Evolutionary conservation across 2,113 vertebrate species (phyloP).

Genomic region (Pelecanus crispus): DNA sequence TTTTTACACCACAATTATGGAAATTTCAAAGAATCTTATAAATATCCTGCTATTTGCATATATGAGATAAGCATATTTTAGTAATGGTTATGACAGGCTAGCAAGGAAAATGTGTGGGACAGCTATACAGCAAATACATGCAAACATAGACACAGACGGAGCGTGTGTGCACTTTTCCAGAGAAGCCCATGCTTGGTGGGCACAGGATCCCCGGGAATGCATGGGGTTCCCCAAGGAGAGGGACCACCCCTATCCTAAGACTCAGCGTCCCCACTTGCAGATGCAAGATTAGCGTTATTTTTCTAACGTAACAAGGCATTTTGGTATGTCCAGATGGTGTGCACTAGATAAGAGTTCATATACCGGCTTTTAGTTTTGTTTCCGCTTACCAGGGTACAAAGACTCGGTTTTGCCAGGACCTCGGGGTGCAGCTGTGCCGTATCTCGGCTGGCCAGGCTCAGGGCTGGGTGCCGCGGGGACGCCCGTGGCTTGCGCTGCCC

Average conservation of each 20-base stretch:
- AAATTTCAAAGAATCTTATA: slow-evolving; percentile 65
- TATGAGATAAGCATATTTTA: slow-evolving; percentile 59
- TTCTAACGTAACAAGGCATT: not conserved
- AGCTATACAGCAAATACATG: not conserved
- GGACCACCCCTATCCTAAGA: not conserved
- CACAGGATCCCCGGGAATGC: fast-evolving
- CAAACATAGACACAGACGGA: not conserved
- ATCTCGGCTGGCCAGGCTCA: not conserved
- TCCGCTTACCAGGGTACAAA: not conserved
- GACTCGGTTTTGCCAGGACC: not conserved
- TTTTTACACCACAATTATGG: slow-evolving; percentile 49
- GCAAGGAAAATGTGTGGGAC: slow-evolving; percentile 30
- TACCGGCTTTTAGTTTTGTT: not conserved
- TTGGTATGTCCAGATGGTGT: not conserved
- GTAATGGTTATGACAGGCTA: slow-evolving; percentile 44
- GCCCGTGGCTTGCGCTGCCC: fast-evolving
- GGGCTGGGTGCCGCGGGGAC: not conserved
- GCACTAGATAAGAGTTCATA: not conserved
- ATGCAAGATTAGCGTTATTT: not conserved
- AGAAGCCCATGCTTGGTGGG: fast-evolving
- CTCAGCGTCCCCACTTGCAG: not conserved
- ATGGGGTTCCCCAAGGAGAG: not conserved
- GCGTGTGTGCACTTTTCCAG: not conserved
- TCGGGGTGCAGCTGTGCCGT: fast-evolving
- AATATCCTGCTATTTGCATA: slow-evolving; percentile 57